These are phyloP conservation scores for Echinops telfairi DNA, from an alignment of 2,113 vertebrate genomes.

Conservation along the genomic window DNA sequence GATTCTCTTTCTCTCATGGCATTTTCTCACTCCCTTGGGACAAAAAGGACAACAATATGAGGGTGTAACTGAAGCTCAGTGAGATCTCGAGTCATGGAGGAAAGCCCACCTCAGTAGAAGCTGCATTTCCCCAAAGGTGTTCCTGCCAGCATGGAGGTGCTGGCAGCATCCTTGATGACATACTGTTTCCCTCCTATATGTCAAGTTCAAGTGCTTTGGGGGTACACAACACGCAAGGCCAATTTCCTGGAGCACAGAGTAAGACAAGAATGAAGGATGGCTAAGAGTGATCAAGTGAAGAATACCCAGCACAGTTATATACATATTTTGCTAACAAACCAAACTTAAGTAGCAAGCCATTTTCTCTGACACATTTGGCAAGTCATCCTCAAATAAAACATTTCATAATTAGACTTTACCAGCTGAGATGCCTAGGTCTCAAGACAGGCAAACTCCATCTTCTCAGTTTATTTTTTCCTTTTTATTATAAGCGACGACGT, in stretches of 20 bases:
- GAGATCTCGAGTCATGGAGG: background rate
- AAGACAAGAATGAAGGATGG: background rate
- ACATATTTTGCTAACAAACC: background rate
- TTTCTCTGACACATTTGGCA: slow-evolving; percentile 35
- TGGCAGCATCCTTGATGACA: background rate
- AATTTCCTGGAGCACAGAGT: background rate
- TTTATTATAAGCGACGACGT: slow-evolving; percentile 63
- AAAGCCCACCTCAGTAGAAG: background rate
- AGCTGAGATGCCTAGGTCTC: slow-evolving; percentile 38
- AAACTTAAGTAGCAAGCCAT: background rate
- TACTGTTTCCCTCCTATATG: background rate
- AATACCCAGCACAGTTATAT: background rate
- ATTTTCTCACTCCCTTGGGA: too few species aligned
- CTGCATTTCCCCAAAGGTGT: background rate
- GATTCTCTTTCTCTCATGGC: too few species aligned
- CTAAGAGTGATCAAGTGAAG: background rate
- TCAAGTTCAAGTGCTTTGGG: background rate
- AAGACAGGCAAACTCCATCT: slow-evolving; percentile 38
- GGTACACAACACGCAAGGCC: background rate
- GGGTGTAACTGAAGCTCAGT: background rate
- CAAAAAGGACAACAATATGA: background rate
- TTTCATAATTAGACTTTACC: slow-evolving; percentile 29
- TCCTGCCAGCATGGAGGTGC: background rate
- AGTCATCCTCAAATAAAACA: slow-evolving; percentile 31
- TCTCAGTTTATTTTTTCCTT: slow-evolving; percentile 53